Evolutionary conservation across 1,140 invertebrate genomes (phyloP).

Genomic region (Eulimnadia texana): DNA sequence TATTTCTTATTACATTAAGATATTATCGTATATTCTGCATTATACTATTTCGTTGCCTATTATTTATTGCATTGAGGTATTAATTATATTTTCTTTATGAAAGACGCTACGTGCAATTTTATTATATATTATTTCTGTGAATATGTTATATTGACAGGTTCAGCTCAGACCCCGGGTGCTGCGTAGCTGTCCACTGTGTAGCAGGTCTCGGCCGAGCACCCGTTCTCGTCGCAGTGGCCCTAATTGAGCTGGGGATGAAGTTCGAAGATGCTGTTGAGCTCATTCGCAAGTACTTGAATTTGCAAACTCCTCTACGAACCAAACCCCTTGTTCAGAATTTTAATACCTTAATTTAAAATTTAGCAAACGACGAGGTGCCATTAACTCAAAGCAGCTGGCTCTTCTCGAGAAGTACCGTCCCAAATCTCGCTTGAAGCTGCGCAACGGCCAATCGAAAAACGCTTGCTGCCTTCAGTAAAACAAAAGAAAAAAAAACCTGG

Average conservation of each 20-base stretch:
- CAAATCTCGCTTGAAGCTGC: slow-evolving; percentile 82
- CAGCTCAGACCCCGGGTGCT: slow-evolving; percentile 66
- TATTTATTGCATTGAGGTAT: too few species aligned
- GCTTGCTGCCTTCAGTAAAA: slow-evolving; percentile 75
- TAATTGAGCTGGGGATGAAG: slow-evolving; percentile 91
- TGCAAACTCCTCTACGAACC: not conserved
- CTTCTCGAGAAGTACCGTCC: slow-evolving; percentile 91
- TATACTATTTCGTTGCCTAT: too few species aligned
- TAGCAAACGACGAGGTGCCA: slow-evolving; percentile 88
- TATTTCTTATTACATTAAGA: too few species aligned
- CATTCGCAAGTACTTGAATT: slow-evolving; percentile 72
- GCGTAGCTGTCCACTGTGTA: slow-evolving; percentile 92
- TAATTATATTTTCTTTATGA: too few species aligned
- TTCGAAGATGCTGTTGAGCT: slow-evolving; percentile 94
- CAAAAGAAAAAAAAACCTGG: too few species aligned
- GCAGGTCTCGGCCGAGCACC: slow-evolving; percentile 88
- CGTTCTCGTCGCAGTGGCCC: slow-evolving; percentile 84
- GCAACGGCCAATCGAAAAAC: slow-evolving; percentile 73
- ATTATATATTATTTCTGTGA: too few species aligned
- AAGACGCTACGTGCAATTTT: too few species aligned
- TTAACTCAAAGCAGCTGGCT: slow-evolving; percentile 88
- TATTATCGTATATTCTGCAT: too few species aligned
- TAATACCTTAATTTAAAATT: slow-evolving; percentile 24
- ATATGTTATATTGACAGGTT: too few species aligned
- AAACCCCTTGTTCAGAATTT: too few species aligned